These are phyloP conservation scores for Anthoscopus minutus DNA, from an alignment of 2,113 vertebrate genomes.

Conservation along the genomic window DNA sequence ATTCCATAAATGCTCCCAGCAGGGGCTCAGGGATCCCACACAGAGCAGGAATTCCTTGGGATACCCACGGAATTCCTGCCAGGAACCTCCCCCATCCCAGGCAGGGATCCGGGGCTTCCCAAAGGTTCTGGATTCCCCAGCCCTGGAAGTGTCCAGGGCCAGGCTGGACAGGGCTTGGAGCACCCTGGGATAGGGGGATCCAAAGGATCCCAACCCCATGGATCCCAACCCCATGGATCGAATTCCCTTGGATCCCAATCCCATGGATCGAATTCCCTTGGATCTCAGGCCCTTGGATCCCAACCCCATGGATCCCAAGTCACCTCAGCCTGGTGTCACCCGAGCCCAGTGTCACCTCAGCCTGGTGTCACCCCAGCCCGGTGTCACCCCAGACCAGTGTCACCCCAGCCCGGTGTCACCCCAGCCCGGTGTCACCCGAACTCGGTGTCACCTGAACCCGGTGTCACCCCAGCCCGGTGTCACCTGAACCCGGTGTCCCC, in stretches of 20 bases:
- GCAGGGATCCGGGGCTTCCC: neutral
- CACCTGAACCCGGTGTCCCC: neutral
- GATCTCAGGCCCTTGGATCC: neutral
- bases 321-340: neutral
- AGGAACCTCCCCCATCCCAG: neutral
- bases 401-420: neutral
- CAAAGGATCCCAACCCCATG: neutral
- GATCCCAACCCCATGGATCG: neutral
- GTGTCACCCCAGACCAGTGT: neutral
- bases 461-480: neutral
- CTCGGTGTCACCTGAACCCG: neutral
- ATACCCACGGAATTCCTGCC: rapidly evolving
- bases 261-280: neutral
- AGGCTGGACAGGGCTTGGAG: neutral
- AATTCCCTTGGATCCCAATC: neutral
- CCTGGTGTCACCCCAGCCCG: neutral
- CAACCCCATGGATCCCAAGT: too few relatives aligned
- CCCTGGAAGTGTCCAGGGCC: neutral
- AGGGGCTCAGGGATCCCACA: too few relatives aligned
- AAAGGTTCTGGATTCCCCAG: neutral
- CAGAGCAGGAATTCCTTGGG: neutral
- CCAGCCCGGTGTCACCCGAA: neutral
- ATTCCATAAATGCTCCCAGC: neutral
- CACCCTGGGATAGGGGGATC: neutral
- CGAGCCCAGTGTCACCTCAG: too few relatives aligned